These are phyloP conservation scores for Phorcus lineatus DNA, from an alignment of 2,888 invertebrate genomes.

Conservation along the genomic window DNA sequence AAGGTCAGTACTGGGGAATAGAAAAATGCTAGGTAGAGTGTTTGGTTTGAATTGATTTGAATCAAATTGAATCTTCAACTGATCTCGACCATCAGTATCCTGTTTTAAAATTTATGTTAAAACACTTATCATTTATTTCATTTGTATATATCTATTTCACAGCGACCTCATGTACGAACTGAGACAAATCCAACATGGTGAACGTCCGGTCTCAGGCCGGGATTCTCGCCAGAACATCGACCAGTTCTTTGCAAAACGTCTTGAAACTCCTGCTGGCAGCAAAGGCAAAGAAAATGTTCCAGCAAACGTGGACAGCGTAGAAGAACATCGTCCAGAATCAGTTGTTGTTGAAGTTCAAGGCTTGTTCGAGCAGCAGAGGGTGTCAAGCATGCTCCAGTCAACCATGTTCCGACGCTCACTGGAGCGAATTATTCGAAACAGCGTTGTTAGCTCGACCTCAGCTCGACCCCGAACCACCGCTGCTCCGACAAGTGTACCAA, in stretches of 20 bases:
- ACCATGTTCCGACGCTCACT: slow-evolving; percentile 64
- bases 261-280: slow-evolving; percentile 37
- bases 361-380: slow-evolving; percentile 71
- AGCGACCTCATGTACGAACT: slow-evolving; percentile 73
- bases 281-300: slow-evolving; percentile 59
- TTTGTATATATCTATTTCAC: slow-evolving; percentile 30
- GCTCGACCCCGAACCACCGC: background rate
- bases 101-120: too few relatives aligned
- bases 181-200: slow-evolving; percentile 64
- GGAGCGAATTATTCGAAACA: slow-evolving; percentile 69
- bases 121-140: too few relatives aligned
- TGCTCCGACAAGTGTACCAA: background rate
- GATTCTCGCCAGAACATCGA: slow-evolving; percentile 59
- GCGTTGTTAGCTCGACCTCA: slow-evolving; percentile 41
- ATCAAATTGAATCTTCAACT: too few relatives aligned
- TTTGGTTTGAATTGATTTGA: too few relatives aligned
- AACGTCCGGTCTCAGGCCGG: slow-evolving; percentile 71
- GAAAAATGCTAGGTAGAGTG: too few relatives aligned
- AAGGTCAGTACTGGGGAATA: too few relatives aligned
- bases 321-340: slow-evolving; percentile 69
- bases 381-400: slow-evolving; percentile 68
- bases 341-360: slow-evolving; percentile 72
- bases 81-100: too few relatives aligned
- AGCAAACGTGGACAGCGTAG: slow-evolving; percentile 61
- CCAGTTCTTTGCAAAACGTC: slow-evolving; percentile 62